phyloP scores from a whole-genome alignment of 2,888 invertebrate species.

The Disparrhopalites patrizii region DNA sequence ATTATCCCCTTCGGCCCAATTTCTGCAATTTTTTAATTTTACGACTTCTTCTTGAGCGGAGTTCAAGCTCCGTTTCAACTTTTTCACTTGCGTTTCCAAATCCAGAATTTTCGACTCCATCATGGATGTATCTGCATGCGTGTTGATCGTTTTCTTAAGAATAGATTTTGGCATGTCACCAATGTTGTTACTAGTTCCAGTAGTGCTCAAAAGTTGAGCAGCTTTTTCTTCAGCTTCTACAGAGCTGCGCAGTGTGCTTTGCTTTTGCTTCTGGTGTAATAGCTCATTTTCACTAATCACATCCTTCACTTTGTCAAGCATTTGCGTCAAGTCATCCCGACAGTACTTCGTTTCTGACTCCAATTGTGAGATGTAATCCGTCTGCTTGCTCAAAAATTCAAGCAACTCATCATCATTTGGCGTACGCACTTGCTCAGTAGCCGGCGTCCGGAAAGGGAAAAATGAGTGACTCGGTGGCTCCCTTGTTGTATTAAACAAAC shows the following conservation, averaged over 20 bases:
- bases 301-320: constrained; percentile 76
- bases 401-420: constrained; percentile 59
- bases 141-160: constrained; percentile 23
- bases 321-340: constrained; percentile 71
- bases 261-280: constrained; percentile 66
- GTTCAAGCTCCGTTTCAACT: constrained; percentile 69
- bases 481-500: no score
- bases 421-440: constrained; percentile 41
- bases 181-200: constrained; percentile 4
- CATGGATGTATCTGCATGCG: constrained; percentile 53
- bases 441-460: constrained; percentile 19
- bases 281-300: constrained; percentile 79
- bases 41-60: constrained; percentile 65
- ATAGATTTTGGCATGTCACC: neutral
- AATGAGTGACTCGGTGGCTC: constrained; percentile 41
- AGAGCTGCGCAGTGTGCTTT: constrained; percentile 42
- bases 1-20: neutral
- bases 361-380: constrained; percentile 79
- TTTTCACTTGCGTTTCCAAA: constrained; percentile 75
- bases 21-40: constrained; percentile 51
- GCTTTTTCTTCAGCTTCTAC: constrained; percentile 49
- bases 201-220: constrained; percentile 21
- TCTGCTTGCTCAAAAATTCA: constrained; percentile 77
- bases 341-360: constrained; percentile 81
- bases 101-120: constrained; percentile 81